Conservation (phyloP, 2,113 vertebrate genomes). For the Percopsis transmontana region DNA sequence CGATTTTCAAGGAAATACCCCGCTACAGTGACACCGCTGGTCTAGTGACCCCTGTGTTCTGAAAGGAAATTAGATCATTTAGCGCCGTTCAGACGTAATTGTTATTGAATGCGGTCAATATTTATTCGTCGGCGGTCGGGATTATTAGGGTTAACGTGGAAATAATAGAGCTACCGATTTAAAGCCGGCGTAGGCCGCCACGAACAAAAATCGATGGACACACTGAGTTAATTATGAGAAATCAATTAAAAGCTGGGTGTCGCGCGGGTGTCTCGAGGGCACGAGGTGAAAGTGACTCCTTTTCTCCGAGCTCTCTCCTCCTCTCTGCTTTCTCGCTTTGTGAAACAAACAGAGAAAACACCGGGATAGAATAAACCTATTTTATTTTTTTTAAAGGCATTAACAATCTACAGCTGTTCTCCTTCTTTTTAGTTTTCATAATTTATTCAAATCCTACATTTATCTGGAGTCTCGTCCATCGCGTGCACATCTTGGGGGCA, state of each 20-base stretch:
- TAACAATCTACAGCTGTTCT: no score
- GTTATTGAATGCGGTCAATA: constrained; percentile 65
- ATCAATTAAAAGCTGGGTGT: constrained; percentile 74
- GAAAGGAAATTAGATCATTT: no score
- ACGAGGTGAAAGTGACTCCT: not conserved
- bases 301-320: not conserved
- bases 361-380: no score
- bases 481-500: constrained; percentile 11
- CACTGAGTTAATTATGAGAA: constrained; percentile 79
- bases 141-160: constrained; percentile 69
- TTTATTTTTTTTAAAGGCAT: no score
- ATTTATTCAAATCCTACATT: not conserved
- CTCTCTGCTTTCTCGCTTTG: constrained; percentile 1
- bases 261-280: constrained; percentile 3
- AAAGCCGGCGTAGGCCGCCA: constrained; percentile 38
- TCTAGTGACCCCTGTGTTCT: no score
- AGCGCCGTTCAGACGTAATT: constrained; percentile 37
- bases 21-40: no score
- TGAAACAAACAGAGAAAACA: no score
- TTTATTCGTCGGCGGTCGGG: constrained; percentile 61
- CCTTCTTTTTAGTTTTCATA: not conserved
- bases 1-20: no score
- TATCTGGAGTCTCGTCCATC: not conserved
- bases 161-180: constrained; percentile 70
- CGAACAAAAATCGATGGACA: constrained; percentile 71